Conservation (phyloP, 2,113 vertebrate species). For the Rana temporaria region DNA sequence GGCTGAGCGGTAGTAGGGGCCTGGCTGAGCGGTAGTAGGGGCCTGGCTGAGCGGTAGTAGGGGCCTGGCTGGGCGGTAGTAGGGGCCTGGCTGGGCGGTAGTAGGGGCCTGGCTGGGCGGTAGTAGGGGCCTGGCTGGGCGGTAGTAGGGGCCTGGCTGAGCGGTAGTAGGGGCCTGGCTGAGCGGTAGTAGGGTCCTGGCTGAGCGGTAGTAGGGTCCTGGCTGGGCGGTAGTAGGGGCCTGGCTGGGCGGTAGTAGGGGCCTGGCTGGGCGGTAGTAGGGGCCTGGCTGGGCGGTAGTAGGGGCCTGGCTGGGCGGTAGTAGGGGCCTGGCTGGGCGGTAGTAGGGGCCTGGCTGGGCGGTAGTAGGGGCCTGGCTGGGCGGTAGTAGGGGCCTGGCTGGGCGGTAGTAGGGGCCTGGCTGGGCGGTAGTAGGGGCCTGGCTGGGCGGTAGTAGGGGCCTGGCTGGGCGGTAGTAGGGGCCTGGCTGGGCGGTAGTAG, state of each 20-base stretch:
- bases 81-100: not conserved
- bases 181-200: no score
- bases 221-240: not conserved
- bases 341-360: not conserved
- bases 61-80: no score
- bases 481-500: not conserved
- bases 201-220: not conserved
- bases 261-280: not conserved
- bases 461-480: not conserved
- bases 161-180: not conserved
- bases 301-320: not conserved
- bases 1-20: not conserved
- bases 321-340: not conserved
- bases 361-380: not conserved
- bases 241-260: not conserved
- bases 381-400: not conserved
- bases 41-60: not conserved
- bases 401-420: not conserved
- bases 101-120: not conserved
- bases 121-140: not conserved
- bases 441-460: not conserved
- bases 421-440: not conserved
- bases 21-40: not conserved
- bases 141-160: not conserved
- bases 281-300: not conserved